Evolutionary conservation across 2,888 invertebrate genomes (phyloP).

Genomic region (Drosophila mimetica): DNA sequence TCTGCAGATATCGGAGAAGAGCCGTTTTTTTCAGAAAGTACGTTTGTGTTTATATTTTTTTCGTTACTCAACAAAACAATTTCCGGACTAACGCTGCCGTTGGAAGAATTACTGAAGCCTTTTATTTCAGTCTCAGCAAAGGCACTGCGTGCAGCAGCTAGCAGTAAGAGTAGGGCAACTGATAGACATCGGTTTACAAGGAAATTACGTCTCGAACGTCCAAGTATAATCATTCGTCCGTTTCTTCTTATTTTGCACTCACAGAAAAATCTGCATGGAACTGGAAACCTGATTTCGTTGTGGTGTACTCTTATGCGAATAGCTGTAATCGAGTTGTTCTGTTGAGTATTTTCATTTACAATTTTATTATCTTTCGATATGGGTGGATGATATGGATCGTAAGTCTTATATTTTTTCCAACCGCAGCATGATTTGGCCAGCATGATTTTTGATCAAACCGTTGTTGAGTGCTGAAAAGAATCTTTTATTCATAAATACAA

Average conservation of each 20-base stretch:
- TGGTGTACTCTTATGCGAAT: slow-evolving; percentile 1
- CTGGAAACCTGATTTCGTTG: slow-evolving; percentile 1
- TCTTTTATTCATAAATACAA: slow-evolving; percentile 1
- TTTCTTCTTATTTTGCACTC: slow-evolving; percentile 2
- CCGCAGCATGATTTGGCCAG: slow-evolving; percentile 15
- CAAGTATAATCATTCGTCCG: slow-evolving; percentile 3
- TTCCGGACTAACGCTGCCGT: slow-evolving; percentile 11
- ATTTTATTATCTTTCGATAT: not conserved
- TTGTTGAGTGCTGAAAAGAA: slow-evolving; percentile 11
- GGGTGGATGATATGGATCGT: slow-evolving; percentile 1
- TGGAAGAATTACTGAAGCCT: slow-evolving; percentile 12
- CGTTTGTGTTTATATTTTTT: not conserved
- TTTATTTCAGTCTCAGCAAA: slow-evolving; percentile 10
- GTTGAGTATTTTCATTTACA: not conserved
- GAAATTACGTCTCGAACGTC: slow-evolving; percentile 10
- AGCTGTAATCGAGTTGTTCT: not conserved
- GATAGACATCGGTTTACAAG: slow-evolving; percentile 30
- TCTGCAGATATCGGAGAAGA: not conserved
- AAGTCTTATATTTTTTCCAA: slow-evolving; percentile 7
- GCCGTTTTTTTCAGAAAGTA: slow-evolving; percentile 3
- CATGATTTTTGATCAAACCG: slow-evolving; percentile 22
- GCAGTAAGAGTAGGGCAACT: slow-evolving; percentile 30
- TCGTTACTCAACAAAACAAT: slow-evolving; percentile 5
- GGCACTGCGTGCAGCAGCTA: slow-evolving; percentile 35
- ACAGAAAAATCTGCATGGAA: not conserved